phyloP scores from a whole-genome alignment of 2,888 invertebrate species.

The Zygaena filipendulae region DNA sequence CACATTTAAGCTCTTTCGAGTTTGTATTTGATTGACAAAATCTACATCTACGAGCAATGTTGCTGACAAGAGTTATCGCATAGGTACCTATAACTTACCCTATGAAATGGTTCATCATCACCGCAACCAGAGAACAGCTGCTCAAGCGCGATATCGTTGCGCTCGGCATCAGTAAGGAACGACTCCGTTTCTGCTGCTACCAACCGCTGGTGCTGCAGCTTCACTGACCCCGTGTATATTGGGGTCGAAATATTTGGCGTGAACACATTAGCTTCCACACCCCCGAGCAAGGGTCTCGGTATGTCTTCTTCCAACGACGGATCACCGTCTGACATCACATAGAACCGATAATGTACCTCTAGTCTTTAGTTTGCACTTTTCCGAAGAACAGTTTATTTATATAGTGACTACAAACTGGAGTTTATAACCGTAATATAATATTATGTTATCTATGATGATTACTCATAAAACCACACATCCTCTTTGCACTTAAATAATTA shows the following conservation, averaged over 20 bases:
- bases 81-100: conserved; percentile 37
- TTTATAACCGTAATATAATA: too few relatives aligned
- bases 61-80: too few relatives aligned
- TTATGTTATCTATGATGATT: conserved; percentile 13
- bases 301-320: conserved; percentile 62
- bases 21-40: too few relatives aligned
- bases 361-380: too few relatives aligned
- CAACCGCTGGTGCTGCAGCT: conserved; percentile 43
- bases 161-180: conserved; percentile 48
- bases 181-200: conserved; percentile 49
- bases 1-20: too few relatives aligned
- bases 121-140: conserved; percentile 53
- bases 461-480: conserved; percentile 4
- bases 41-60: too few relatives aligned
- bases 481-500: too few relatives aligned
- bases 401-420: too few relatives aligned
- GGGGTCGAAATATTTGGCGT: conserved; percentile 57
- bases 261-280: conserved; percentile 54
- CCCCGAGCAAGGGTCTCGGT: conserved; percentile 47
- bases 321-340: conserved; percentile 65
- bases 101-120: conserved; percentile 35
- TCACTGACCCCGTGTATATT: conserved; percentile 48
- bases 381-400: too few relatives aligned
- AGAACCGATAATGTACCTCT: too few relatives aligned
- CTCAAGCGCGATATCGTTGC: conserved; percentile 55